Evolutionary conservation across 2,888 invertebrate genomes (phyloP), one percentile per base, ranked within the genome.

Genomic region (Mimachlamys varia): DNA sequence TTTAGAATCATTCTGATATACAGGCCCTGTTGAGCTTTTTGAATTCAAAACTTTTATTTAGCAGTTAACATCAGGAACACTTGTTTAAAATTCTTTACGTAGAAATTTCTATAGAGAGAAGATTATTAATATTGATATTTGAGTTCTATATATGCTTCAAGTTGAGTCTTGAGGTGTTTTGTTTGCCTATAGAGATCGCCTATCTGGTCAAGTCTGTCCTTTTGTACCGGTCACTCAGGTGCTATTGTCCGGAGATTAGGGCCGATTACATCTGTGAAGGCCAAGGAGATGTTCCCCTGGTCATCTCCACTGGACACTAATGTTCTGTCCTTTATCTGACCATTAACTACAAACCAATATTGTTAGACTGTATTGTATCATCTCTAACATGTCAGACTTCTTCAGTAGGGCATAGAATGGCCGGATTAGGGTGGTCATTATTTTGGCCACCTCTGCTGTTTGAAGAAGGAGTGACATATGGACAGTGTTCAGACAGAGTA

Each of bases 271-370:
- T 76, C 33, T 33, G 76, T 76, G 76, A 76, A 33, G 19, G 58
- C 58, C 58, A 58, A 58, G 58, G 58, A 58, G 76, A 76, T 76
- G 13, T 76, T 76, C 76, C 27, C 76, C 33, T 76, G 76, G 76
- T 33, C 76, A 76, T 76, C 76, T 76, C 76, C 12, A 12, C 76
- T 76, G 76, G 76, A 76, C 76, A 76, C 76, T 76, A 76, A 76
- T 76, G 76, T 76, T 33, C 76, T 33, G 76, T 22, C 76, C 27
- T 76, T 76, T 76, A 76, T 76, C 76, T 76, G 76, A 76, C 76
- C 76, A 76, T 76, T 76, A 76, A 33, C 13, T 33, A 76, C 76
- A 76, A 76, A 76, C 76, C 76, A 76, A 76, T 76, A 76, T 76
- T 76, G 76, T 76, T 76, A 76, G 13, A 76, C 33, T 27, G 76